phyloP scores from a whole-genome alignment of 92 coral and sea anemone genomes.

The Porites divaricata region DNA sequence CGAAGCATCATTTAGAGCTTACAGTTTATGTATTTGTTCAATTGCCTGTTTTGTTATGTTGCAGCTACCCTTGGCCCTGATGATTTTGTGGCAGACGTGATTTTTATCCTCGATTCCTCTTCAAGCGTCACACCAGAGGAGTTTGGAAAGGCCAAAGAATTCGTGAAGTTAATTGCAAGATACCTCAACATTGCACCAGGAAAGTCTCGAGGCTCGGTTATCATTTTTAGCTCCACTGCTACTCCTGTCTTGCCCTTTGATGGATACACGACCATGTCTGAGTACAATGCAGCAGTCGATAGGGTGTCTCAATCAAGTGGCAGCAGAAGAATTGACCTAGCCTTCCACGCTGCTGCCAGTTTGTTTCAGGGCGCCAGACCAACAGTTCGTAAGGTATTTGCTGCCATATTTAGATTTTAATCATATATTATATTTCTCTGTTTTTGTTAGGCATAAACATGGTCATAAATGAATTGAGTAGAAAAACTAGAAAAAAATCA shows the following conservation, averaged over 20 bases:
- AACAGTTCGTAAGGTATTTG: constrained; percentile 24
- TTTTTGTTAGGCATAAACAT: no score
- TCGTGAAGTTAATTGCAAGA: constrained; percentile 63
- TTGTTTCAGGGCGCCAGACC: constrained; percentile 39
- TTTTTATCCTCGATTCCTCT: constrained; percentile 66
- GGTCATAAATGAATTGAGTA: no score
- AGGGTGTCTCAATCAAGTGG: constrained; percentile 51
- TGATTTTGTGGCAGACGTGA: constrained; percentile 59
- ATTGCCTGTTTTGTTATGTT: not conserved
- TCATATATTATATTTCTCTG: no score
- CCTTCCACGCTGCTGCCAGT: constrained; percentile 32
- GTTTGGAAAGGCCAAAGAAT: constrained; percentile 33
- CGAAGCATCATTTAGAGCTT: no score
- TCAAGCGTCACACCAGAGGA: constrained; percentile 55
- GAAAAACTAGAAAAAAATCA: no score
- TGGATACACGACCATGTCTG: constrained; percentile 51
- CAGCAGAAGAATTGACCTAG: constrained; percentile 56
- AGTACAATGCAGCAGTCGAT: constrained; percentile 52
- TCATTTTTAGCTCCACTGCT: constrained; percentile 51
- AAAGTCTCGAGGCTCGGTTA: constrained; percentile 67
- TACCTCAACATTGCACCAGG: constrained; percentile 65
- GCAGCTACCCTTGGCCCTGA: constrained; percentile 59
- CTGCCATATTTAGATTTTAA: no score
- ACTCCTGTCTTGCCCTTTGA: constrained; percentile 49
- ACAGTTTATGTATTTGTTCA: no score